phyloP scores from a whole-genome alignment of 2,797 vertebrate genomes.

The Anomalospiza imberbis region DNA sequence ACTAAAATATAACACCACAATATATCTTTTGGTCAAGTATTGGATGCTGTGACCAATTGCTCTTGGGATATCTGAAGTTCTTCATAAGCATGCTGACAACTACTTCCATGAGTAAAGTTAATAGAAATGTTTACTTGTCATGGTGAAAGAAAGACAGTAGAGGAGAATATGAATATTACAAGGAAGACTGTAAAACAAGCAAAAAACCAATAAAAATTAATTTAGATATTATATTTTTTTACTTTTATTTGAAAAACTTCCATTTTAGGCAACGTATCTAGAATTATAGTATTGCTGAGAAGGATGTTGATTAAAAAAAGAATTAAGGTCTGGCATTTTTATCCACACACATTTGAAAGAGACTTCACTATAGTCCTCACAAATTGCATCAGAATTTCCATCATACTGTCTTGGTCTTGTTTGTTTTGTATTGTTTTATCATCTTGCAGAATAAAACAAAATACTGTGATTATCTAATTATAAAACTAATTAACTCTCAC shows the following conservation, averaged over 20 bases:
- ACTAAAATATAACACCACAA: too few relatives aligned
- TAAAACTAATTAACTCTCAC: conserved; percentile 8
- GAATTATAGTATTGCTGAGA: background rate
- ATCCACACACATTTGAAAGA: background rate
- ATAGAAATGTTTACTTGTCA: background rate
- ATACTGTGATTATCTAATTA: background rate
- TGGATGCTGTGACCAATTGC: background rate
- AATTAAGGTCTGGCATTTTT: background rate
- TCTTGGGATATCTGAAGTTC: background rate
- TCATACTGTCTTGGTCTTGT: background rate
- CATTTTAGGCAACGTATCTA: background rate
- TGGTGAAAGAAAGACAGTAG: background rate
- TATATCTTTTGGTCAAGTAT: background rate
- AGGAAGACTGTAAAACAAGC: background rate
- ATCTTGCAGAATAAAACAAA: background rate
- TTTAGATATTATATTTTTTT: background rate
- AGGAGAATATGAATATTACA: background rate
- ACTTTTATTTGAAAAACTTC: background rate
- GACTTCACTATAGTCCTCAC: background rate
- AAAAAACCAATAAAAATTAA: background rate
- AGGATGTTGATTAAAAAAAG: background rate
- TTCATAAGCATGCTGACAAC: background rate
- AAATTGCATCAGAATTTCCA: background rate
- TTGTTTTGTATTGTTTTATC: background rate
- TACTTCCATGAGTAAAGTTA: background rate